A percentile compares a stretch with the other conserved stretches of the same genome.
Conservation (phyloP, 2,113 vertebrate species). For the Laticauda colubrina region DNA sequence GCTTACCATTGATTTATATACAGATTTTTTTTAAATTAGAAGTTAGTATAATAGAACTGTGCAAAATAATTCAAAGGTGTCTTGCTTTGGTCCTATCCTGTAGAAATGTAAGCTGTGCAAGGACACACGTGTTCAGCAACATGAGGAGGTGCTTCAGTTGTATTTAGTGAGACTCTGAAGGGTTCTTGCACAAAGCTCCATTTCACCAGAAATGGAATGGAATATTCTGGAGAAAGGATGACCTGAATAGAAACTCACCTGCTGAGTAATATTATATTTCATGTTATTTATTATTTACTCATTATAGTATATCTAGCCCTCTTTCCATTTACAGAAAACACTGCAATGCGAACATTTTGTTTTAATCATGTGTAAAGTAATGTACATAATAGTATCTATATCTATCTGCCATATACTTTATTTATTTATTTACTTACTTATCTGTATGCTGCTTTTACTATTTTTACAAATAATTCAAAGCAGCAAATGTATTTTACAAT, state of each 20-base stretch:
- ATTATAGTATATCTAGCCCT: background rate
- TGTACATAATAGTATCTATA: background rate
- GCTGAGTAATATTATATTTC: background rate
- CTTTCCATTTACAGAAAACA: background rate
- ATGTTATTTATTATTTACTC: background rate
- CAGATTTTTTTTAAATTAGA: background rate
- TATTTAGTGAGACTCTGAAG: background rate
- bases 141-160: background rate
- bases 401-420: background rate
- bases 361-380: background rate
- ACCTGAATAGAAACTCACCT: background rate
- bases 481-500: background rate
- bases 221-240: background rate
- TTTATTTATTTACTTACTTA: background rate
- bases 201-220: background rate
- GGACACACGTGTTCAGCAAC: background rate
- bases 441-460: background rate
- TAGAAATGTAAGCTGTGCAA: background rate
- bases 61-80: background rate
- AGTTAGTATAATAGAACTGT: background rate
- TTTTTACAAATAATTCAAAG: background rate
- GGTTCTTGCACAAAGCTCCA: background rate
- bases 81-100: background rate
- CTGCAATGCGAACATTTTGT: background rate
- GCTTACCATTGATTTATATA: background rate